Conservation (phyloP, 2,888 invertebrate species). For the Apamea epomidion region DNA sequence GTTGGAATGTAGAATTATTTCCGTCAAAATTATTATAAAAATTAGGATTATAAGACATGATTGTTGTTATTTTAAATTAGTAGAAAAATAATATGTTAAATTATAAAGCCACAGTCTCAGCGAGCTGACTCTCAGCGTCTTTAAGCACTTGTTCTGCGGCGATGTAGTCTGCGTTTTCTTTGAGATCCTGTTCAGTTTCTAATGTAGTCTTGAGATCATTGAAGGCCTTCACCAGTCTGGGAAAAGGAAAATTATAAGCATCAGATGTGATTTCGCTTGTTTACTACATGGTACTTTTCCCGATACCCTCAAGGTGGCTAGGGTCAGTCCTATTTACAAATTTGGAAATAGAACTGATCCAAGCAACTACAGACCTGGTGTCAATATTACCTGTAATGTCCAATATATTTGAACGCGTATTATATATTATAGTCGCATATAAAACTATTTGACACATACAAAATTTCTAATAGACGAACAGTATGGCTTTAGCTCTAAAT, state of each 20-base stretch:
- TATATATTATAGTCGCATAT: constrained; percentile 16
- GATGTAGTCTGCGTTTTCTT: constrained; percentile 93
- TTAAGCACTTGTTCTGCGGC: constrained; percentile 92
- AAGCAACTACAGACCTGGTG: constrained; percentile 53
- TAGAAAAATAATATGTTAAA: constrained; percentile 69
- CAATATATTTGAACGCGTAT: constrained; percentile 27
- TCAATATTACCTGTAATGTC: constrained; percentile 43
- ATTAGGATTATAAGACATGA: constrained; percentile 85
- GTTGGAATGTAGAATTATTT: constrained; percentile 85
- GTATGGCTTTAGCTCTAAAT: constrained; percentile 6
- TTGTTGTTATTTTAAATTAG: constrained; percentile 76
- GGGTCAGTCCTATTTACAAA: constrained; percentile 58
- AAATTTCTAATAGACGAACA: constrained; percentile 14
- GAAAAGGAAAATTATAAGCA: neutral
- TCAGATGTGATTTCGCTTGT: neutral
- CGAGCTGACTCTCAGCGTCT: constrained; percentile 92
- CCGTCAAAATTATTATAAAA: constrained; percentile 80
- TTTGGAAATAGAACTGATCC: constrained; percentile 51
- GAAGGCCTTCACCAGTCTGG: constrained; percentile 93
- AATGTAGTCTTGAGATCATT: constrained; percentile 94
- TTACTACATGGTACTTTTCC: constrained; percentile 40
- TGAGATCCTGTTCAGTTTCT: constrained; percentile 94
- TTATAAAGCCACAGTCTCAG: constrained; percentile 79
- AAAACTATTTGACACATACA: constrained; percentile 2
- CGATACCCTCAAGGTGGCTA: constrained; percentile 55